Base-by-base conservation (phyloP, 2,888 invertebrate species). In the Pseudococcus jackbeardsleyi region DNA sequence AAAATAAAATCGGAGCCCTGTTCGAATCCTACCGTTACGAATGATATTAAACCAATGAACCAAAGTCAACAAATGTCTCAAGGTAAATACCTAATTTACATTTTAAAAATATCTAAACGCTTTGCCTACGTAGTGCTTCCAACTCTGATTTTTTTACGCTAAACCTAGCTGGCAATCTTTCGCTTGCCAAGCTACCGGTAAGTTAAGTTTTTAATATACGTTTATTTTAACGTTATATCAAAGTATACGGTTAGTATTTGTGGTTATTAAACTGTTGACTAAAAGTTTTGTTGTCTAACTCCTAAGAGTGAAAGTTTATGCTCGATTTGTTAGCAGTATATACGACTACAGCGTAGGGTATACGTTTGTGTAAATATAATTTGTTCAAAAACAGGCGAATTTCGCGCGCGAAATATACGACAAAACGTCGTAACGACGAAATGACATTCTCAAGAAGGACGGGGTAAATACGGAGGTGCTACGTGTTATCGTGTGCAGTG, bases 1-100 rank as follows among this genome's bases (percentile, higher is more conserved):
- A 93, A 95, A 90, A 94, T 93, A 15, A 90, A 90, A 89, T 88
- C 88, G 33, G 89, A 90, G 89, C 89, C 88, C n/a, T 48, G 82
- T 42, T 6, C 86, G 12, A 54, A 72, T 54, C n/a, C 77, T 17
- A n/a, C 42, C 50, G 50, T 19, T n/a, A 17, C 79, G 22, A 82
- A 33, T 54, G 50, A 88, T 26, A 19, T 54, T 7, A 88, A 88
- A 82, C 48, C 88, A n/a, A 33, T 59, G 39, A 79, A 50, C 42
- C 79, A 88, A 79, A 79, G 82, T 50, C 79, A 50, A 9, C 88
- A 88, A 39, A 48, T 77, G 17, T 19, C 82, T 15, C 79, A 77
- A 79, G 88, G 88, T 88, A 82, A 88, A 59, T 59, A 59, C 12
- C 19, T 64, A 59, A 59, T 64, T 22, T 64, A 64, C 64, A 12